phyloP scores from a whole-genome alignment of 1,140 invertebrate genomes.

The Drosophila carrolli region DNA sequence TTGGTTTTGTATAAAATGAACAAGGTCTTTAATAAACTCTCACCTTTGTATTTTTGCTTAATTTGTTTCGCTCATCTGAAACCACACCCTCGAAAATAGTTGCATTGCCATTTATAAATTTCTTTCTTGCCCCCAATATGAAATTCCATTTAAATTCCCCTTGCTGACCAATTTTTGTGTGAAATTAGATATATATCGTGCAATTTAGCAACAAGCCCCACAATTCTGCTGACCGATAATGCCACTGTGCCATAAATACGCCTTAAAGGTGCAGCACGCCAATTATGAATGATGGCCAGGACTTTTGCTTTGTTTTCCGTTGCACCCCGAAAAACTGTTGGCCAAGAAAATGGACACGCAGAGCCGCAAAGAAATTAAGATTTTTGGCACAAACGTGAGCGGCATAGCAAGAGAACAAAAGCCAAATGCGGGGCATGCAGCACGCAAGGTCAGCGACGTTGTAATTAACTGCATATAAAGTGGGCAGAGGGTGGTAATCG shows the following conservation, averaged over 20 bases:
- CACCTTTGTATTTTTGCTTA: constrained; percentile 7
- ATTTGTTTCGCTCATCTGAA: not conserved
- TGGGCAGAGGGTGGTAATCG: constrained; percentile 23
- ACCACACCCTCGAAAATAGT: constrained; percentile 2
- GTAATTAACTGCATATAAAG: constrained; percentile 75
- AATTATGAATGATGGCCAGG: constrained; percentile 74
- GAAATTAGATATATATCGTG: constrained; percentile 40
- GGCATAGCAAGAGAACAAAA: constrained; percentile 59
- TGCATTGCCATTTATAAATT: constrained; percentile 23
- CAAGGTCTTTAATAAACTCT: not conserved
- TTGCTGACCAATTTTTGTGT: constrained; percentile 17
- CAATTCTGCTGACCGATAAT: constrained; percentile 32
- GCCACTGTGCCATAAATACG: constrained; percentile 60
- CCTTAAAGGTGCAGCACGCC: constrained; percentile 69
- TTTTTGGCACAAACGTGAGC: constrained; percentile 77
- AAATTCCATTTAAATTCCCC: constrained; percentile 33
- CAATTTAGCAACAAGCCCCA: constrained; percentile 32
- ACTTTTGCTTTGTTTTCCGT: constrained; percentile 32
- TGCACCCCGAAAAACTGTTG: constrained; percentile 49
- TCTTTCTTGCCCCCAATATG: constrained; percentile 21
- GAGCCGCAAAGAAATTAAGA: constrained; percentile 75
- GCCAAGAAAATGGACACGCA: constrained; percentile 70
- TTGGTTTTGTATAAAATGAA: constrained; percentile 3
- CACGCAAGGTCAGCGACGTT: constrained; percentile 72
- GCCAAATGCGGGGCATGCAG: constrained; percentile 56